Base-by-base conservation (phyloP, 2,888 invertebrate species). In the Andrena chrysosceles region DNA sequence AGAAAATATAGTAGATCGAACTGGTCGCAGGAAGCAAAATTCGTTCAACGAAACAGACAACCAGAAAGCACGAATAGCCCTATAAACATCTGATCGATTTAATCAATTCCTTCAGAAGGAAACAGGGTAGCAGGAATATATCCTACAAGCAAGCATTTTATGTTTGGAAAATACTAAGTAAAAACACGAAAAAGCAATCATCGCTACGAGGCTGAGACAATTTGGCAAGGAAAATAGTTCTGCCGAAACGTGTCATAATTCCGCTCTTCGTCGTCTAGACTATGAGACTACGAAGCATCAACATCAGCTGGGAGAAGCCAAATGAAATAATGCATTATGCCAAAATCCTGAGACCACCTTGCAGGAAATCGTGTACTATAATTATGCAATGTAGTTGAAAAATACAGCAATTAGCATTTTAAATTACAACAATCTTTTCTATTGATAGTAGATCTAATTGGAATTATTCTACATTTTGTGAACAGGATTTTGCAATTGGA, bases 161-260 rank as follows among this genome's bases (percentile, higher is more conserved):
- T 20, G 20, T 8, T 54, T 33, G n/a, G 5, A 20, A 29, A 26
- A 1, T 4, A 2, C 52, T 35, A 10, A 62, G 20, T 2, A 16
- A 20, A 10, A 60, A 62, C 62, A 48, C 26, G 10, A 16, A 5
- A 16, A 42, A 42, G 42, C 42, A 42, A n/a, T 23, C 49, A 60
- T 29, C 52, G 13, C 6, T 54, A 59, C 3, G 49, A n/a, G 48
- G 7, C 23, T 48, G 62, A 76, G 64, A 62, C 79, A 59, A 75
- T 78, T 76, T 81, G 75, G 70, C 75, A 69, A 13, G 8, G 35
- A 1, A 23, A 20, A 35, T 49, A 49, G n/a, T 54, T 67, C 60
- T 73, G 76, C 60, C 60, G 78, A 71, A 67, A 72, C 49, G 20
- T 74, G 74, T 79, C 79, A 70, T 79, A 77, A 74, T 77, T 62